Conservation (phyloP, 2,888 invertebrate species). For the Scrobipalpa atriplicella region DNA sequence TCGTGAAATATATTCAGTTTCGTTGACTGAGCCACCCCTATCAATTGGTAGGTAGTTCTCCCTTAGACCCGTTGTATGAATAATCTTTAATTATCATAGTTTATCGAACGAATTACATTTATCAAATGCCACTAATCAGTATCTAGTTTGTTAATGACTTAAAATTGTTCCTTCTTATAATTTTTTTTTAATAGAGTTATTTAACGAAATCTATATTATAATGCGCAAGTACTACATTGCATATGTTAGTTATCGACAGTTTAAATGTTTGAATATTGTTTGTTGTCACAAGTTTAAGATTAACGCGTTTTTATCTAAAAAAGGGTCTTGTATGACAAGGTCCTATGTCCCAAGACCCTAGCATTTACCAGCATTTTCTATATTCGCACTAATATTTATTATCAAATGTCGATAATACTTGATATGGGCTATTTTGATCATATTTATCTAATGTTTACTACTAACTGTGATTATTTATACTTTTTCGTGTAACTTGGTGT, state of each 20-base stretch:
- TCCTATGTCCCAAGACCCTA: background rate
- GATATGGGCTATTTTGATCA: constrained; percentile 29
- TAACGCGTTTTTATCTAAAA: background rate
- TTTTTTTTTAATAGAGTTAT: constrained; percentile 1
- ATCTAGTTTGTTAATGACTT: constrained; percentile 20
- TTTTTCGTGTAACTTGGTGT: constrained; percentile 35
- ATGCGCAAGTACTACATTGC: background rate
- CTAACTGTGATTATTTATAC: constrained; percentile 38
- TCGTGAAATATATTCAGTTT: no score
- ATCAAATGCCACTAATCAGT: constrained; percentile 19
- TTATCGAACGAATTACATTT: constrained; percentile 10
- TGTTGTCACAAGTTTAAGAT: constrained; percentile 6
- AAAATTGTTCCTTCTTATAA: constrained; percentile 12
- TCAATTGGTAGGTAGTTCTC: no score
- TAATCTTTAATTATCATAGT: constrained; percentile 5
- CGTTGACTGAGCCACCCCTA: no score
- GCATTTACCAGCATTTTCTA: constrained; percentile 31
- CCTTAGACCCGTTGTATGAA: background rate
- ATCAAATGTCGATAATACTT: constrained; percentile 10
- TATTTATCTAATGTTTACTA: constrained; percentile 31
- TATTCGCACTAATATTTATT: constrained; percentile 15
- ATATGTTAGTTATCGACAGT: background rate
- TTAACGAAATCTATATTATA: background rate
- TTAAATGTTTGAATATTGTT: constrained; percentile 2
- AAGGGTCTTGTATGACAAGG: background rate